These are phyloP conservation scores for Pluvialis apricaria DNA, from an alignment of 2,113 vertebrate genomes.

Conservation along the genomic window DNA sequence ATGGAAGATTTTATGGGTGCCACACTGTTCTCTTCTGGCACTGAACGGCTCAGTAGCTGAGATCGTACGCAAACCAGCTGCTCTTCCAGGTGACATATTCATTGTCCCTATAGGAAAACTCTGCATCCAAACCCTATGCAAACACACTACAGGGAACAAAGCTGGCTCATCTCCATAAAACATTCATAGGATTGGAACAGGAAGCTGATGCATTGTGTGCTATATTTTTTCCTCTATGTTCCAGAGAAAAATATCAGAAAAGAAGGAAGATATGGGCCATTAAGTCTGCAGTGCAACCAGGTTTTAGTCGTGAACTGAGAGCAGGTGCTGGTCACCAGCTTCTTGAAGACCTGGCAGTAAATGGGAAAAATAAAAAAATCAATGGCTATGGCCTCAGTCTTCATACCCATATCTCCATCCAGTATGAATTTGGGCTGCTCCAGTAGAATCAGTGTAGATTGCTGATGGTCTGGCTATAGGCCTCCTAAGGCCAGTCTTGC, in stretches of 20 bases:
- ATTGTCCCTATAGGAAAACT: background rate
- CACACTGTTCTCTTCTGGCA: background rate
- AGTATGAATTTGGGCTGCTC: background rate
- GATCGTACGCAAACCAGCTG: background rate
- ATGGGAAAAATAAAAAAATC: background rate
- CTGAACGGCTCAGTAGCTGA: background rate
- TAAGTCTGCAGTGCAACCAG: background rate
- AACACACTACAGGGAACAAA: background rate
- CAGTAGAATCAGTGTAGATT: background rate
- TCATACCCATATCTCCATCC: background rate
- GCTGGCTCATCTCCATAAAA: background rate
- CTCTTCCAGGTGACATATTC: background rate
- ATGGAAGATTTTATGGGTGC: background rate
- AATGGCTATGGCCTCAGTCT: background rate
- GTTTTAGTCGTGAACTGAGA: background rate
- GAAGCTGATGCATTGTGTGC: background rate
- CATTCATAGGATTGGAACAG: background rate
- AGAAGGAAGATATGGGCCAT: background rate
- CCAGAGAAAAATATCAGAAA: background rate
- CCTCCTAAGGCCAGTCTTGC: background rate
- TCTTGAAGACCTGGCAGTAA: background rate
- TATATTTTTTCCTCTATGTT: background rate
- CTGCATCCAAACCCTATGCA: background rate
- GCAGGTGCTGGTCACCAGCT: background rate
- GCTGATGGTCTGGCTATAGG: background rate